Conservation (phyloP, 2,797 vertebrate genomes). For the Euthynnus affinis region DNA sequence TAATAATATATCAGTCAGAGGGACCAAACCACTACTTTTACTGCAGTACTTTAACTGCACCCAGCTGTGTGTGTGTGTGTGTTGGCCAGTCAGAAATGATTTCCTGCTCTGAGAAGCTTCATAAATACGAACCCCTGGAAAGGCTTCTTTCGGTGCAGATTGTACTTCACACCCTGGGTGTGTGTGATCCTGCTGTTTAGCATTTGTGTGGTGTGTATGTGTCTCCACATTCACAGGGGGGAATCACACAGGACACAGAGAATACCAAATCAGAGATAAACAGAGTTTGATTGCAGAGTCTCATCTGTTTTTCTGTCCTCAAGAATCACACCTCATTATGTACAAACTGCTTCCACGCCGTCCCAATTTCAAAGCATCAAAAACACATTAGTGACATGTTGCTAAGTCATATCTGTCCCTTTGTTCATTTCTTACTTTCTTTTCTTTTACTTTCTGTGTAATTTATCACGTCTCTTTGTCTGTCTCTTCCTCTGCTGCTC, state of each 20-base stretch:
- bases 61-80: no score
- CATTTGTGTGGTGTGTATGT: background rate
- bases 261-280: slow-evolving; percentile 25
- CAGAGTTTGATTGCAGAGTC: slow-evolving; percentile 18
- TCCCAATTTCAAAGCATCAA: slow-evolving; percentile 15
- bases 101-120: no score
- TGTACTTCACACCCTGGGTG: no score
- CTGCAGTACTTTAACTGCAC: no score
- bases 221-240: background rate
- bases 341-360: slow-evolving; percentile 7
- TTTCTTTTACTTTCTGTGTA: background rate
- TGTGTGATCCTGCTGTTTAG: background rate
- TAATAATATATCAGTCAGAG: no score
- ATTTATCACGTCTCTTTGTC: slow-evolving; percentile 4
- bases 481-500: background rate
- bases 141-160: no score
- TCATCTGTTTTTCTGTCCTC: slow-evolving; percentile 18
- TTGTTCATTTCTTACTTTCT: background rate
- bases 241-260: background rate
- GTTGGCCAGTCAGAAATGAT: no score
- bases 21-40: no score
- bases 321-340: slow-evolving; percentile 38
- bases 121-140: background rate
- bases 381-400: slow-evolving; percentile 5
- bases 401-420: background rate